phyloP scores from a whole-genome alignment of 2,113 vertebrate genomes.

The Phylloscopus whistleri region DNA sequence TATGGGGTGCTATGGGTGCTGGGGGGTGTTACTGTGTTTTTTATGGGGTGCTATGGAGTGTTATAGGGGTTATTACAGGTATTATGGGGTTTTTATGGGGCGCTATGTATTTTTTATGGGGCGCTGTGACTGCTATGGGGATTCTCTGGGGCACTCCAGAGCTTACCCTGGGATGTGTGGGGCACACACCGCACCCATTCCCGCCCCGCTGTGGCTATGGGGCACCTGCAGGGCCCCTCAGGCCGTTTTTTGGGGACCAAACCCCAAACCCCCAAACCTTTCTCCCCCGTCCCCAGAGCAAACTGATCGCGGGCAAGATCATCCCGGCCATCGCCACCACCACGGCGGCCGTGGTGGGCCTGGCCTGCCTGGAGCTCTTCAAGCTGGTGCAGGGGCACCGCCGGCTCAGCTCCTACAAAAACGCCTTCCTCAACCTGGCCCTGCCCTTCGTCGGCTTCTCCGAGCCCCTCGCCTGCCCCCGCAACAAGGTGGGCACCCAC shows the following conservation, averaged over 20 bases:
- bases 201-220: too few relatives aligned
- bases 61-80: too few relatives aligned
- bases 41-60: not conserved
- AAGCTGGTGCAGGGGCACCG: constrained; percentile 88
- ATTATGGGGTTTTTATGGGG: not conserved
- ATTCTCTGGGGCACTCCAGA: too few relatives aligned
- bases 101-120: not conserved
- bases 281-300: constrained; percentile 46
- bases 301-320: constrained; percentile 96
- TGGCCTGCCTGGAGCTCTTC: constrained; percentile 90
- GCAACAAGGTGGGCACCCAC: constrained; percentile 80
- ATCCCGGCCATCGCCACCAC: constrained; percentile 96
- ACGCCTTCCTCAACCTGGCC: constrained; percentile 93
- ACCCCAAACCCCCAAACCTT: too few relatives aligned
- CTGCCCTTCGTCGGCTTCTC: constrained; percentile 93
- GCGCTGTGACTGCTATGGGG: too few relatives aligned
- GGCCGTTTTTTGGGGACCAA: not conserved
- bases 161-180: too few relatives aligned
- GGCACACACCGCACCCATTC: too few relatives aligned
- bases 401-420: constrained; percentile 84
- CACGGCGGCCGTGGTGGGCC: constrained; percentile 87
- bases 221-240: not conserved
- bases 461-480: constrained; percentile 88
- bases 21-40: too few relatives aligned
- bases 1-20: too few relatives aligned